Evolutionary conservation across 2,797 vertebrate genomes (phyloP), one percentile per base, ranked within the genome.

Genomic region (Ceryle rudis): DNA sequence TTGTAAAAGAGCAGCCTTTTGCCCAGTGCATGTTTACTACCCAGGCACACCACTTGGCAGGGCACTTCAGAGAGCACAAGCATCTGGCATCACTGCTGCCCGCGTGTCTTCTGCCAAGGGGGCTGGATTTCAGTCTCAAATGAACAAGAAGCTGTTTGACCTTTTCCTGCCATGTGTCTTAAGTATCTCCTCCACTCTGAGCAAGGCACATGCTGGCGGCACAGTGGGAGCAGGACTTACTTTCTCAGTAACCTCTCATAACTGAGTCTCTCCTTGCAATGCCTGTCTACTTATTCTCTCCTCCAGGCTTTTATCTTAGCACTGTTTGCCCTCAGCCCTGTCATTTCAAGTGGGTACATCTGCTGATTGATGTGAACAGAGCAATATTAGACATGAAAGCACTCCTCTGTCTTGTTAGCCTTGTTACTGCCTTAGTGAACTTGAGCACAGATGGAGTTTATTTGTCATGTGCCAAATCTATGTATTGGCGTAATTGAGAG

Each of bases 51-150:
- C 75, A 6, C 85, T 94, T 96, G 94, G 94, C 95, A 91, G 31
- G 28, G 82, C 1, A 0, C 84, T 86, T 49, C 0, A 0, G 19
- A 71, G 39, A 72, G 75, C 69, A 33, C 81, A 35, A 39, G 81
- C 5, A 19, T 81, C 91, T 86, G 90, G n/a, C 66, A 44, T 70
- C 18, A 8, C 66, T 0, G 4, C 82, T 93, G 89, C 81, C 80
- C 79, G 73, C 85, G 28, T 80, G 80, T 23, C 69, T 87, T 72
- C 82, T 95, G 90, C 93, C 96, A 95, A 84, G 64, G 73, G 87
- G 82, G 47, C 44, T 79, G 80, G 85, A 61, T 95, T 95, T 94
- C 64, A 16, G 78, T 95, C 94, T 79, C 31, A 73, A n/a, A 71
- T 9, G 58, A 95, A 71, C 52, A 82, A 92, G 90, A 65, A 90